phyloP scores from a whole-genome alignment of 2,888 invertebrate species.

The Sclerodermus sp. region DNA sequence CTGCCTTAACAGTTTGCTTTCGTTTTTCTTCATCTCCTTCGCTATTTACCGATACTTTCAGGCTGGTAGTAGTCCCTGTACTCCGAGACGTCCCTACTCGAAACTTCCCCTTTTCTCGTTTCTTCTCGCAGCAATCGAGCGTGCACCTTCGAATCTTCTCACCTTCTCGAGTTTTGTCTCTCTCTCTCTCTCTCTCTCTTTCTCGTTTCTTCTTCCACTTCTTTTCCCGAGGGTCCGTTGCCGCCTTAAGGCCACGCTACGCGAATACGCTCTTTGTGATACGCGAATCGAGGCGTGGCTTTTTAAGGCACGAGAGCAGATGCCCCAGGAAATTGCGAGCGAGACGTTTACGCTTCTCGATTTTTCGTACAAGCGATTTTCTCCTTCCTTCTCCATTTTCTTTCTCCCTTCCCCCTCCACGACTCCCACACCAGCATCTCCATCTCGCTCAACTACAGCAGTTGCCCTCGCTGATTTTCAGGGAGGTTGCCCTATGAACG shows the following conservation, averaged over 20 bases:
- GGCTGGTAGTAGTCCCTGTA: no score
- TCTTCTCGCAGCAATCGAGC: not conserved
- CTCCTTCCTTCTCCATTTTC: not conserved
- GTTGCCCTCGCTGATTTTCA: conserved; percentile 9
- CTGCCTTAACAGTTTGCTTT: no score
- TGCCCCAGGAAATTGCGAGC: conserved; percentile 17
- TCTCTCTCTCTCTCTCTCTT: conserved; percentile 7
- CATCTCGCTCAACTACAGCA: no score
- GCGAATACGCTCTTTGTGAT: conserved; percentile 18
- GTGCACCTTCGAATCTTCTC: not conserved
- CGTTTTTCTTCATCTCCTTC: no score
- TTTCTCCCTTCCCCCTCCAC: not conserved
- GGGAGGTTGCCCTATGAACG: not conserved
- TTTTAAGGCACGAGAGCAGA: conserved; percentile 20
- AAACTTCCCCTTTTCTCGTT: no score
- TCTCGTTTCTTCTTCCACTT: no score
- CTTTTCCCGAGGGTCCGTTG: not conserved
- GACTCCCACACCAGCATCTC: no score
- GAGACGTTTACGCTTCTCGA: conserved; percentile 16
- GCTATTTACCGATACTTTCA: no score
- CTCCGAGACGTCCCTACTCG: no score
- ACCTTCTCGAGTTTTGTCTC: not conserved
- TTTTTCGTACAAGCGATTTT: conserved; percentile 15
- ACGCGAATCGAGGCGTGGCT: conserved; percentile 28
- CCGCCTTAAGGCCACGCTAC: conserved; percentile 13